A percentile compares a stretch with the other conserved stretches of the same genome.
These are phyloP conservation scores for Platycnemis pennipes DNA, from an alignment of 2,888 invertebrate species.

Conservation along the genomic window DNA sequence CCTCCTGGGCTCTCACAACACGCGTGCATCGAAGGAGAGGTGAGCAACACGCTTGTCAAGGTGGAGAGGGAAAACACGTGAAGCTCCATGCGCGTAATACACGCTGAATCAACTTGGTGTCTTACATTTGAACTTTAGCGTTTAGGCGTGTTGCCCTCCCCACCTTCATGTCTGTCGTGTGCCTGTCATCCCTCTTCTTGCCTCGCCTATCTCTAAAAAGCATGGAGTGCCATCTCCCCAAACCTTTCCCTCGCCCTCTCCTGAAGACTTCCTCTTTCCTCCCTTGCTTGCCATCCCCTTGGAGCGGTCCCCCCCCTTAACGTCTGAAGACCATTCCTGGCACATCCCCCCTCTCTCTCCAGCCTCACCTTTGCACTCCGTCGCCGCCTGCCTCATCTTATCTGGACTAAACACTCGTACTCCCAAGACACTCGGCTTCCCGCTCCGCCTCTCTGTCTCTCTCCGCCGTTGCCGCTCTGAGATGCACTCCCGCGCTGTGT, in stretches of 20 bases:
- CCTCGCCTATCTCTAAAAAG: not conserved
- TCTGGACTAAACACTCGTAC: constrained; percentile 51
- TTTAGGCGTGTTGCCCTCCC: too few relatives aligned
- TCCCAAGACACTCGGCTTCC: not conserved
- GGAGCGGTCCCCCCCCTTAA: not conserved
- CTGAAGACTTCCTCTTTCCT: not conserved
- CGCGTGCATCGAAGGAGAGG: too few relatives aligned
- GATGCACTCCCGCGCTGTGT: not conserved
- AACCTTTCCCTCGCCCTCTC: too few relatives aligned
- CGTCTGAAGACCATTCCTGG: not conserved
- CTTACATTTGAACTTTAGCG: too few relatives aligned
- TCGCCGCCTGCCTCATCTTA: constrained; percentile 13
- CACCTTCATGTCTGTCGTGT: too few relatives aligned
- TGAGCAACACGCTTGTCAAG: too few relatives aligned
- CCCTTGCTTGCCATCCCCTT: not conserved
- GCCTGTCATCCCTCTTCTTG: not conserved
- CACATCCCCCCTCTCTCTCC: not conserved
- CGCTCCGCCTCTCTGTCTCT: not conserved
- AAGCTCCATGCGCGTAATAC: too few relatives aligned
- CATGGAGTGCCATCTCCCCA: not conserved
- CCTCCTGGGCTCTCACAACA: too few relatives aligned
- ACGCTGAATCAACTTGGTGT: too few relatives aligned
- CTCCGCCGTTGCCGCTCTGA: not conserved
- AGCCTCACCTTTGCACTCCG: not conserved
- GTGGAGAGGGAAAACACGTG: too few relatives aligned